These are phyloP conservation scores for Cinara cedri DNA, from an alignment of 2,888 invertebrate genomes.

Conservation along the genomic window DNA sequence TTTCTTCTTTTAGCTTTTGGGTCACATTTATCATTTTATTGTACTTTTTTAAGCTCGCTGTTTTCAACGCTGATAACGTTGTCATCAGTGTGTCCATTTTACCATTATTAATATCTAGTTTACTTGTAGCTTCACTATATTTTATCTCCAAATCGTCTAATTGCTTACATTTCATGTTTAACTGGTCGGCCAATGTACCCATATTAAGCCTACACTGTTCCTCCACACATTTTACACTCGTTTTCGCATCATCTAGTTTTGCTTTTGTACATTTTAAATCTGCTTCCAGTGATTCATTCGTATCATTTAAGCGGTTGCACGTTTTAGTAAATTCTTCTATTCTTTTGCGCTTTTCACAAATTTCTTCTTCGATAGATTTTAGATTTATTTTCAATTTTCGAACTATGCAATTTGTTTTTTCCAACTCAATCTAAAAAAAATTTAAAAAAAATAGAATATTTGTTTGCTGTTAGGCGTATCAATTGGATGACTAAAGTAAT, in stretches of 20 bases:
- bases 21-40: not conserved
- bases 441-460: not conserved
- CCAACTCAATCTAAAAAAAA: not conserved
- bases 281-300: not conserved
- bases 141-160: not conserved
- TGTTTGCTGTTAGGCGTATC: too few species aligned
- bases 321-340: not conserved
- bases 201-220: not conserved
- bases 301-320: not conserved
- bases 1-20: not conserved
- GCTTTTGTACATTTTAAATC: not conserved
- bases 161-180: not conserved
- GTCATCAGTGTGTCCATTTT: not conserved
- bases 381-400: not conserved
- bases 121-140: not conserved
- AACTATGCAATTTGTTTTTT: not conserved
- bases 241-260: not conserved
- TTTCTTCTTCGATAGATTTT: not conserved
- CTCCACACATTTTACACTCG: not conserved
- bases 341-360: not conserved
- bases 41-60: not conserved
- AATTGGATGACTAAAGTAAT: too few species aligned
- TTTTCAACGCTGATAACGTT: not conserved
- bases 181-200: not conserved
- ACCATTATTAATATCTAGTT: not conserved